Conservation (phyloP, 2,113 vertebrate genomes). For the Isurus oxyrinchus region DNA sequence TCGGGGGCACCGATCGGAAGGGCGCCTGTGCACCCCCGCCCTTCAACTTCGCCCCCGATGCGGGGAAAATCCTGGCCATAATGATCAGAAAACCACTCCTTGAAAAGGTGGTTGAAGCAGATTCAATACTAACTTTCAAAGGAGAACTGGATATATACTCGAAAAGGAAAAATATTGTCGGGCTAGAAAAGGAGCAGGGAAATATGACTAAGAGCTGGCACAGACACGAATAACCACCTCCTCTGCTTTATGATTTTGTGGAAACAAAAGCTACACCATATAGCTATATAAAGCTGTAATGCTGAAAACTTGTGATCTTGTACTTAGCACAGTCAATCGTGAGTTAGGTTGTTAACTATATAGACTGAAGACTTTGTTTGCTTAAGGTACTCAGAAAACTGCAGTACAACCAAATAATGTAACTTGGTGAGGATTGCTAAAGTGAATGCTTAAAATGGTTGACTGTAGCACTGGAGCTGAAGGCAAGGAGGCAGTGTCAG, state of each 20-base stretch:
- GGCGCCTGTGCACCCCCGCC: too few species aligned
- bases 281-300: background rate
- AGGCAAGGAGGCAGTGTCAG: background rate
- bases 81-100: background rate
- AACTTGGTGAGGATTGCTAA: background rate
- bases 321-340: background rate
- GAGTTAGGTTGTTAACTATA: background rate
- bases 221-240: background rate
- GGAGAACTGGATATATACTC: background rate
- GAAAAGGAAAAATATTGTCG: background rate
- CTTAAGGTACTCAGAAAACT: background rate
- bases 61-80: too few species aligned
- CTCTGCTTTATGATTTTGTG: background rate
- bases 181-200: background rate
- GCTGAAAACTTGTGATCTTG: background rate
- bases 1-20: too few species aligned
- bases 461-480: background rate
- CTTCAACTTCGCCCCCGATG: too few species aligned
- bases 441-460: background rate
- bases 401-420: background rate
- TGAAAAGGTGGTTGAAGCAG: background rate
- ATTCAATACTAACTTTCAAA: background rate
- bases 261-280: background rate
- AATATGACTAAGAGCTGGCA: background rate
- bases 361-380: background rate